These are phyloP conservation scores for Thalpophila matura DNA, from an alignment of 2,888 invertebrate genomes.

Conservation along the genomic window DNA sequence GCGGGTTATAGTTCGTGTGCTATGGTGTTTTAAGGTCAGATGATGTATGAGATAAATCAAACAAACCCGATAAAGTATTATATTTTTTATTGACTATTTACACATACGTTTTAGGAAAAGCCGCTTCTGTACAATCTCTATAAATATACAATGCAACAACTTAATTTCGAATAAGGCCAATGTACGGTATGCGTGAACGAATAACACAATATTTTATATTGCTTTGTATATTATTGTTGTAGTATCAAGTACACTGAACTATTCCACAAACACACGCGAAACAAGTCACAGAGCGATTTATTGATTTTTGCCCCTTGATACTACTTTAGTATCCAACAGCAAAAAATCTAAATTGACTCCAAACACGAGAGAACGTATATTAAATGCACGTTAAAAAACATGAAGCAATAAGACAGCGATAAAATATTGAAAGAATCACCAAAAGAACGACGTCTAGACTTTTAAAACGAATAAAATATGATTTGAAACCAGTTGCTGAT, in stretches of 20 bases:
- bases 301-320: conserved; percentile 10
- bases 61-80: conserved; percentile 55
- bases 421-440: conserved; percentile 25
- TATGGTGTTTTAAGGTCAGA: too few relatives aligned
- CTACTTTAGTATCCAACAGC: conserved; percentile 15
- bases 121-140: conserved; percentile 76
- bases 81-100: conserved; percentile 79
- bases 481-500: conserved; percentile 19
- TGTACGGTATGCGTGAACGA: conserved; percentile 65
- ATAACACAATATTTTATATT: conserved; percentile 60
- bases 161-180: conserved; percentile 81
- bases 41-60: conserved; percentile 42
- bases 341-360: conserved; percentile 35
- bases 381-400: conserved; percentile 51
- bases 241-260: conserved; percentile 47
- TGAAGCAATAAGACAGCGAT: conserved; percentile 27
- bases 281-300: conserved; percentile 35
- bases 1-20: too few relatives aligned
- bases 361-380: conserved; percentile 43
- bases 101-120: conserved; percentile 80
- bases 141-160: conserved; percentile 68
- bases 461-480: conserved; percentile 13
- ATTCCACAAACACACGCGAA: conserved; percentile 42
- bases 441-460: conserved; percentile 44
- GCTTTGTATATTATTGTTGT: conserved; percentile 57